phyloP scores from a whole-genome alignment of 2,113 vertebrate species.

The Gymnocephalus cernua region DNA sequence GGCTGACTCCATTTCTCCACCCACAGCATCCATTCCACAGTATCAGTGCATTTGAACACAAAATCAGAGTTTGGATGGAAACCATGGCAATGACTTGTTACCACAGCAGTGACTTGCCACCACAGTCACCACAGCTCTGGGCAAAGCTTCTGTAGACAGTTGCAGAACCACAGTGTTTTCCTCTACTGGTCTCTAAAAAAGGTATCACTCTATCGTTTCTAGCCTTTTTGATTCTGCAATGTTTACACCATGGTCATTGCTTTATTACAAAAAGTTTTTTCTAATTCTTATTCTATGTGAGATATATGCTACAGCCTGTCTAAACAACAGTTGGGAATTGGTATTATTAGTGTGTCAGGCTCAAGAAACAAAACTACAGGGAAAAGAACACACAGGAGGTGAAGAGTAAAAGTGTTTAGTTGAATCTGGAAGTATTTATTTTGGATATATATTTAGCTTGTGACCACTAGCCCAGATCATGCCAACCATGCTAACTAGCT shows the following conservation, averaged over 20 bases:
- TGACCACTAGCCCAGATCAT: slow-evolving; percentile 79
- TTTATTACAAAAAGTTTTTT: slow-evolving; percentile 43
- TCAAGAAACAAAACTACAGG: no score
- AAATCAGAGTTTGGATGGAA: slow-evolving; percentile 72
- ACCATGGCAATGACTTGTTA: slow-evolving; percentile 78
- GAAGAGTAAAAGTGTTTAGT: no score
- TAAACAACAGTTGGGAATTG: slow-evolving; percentile 76
- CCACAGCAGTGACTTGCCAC: slow-evolving; percentile 74
- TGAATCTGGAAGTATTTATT: slow-evolving; percentile 84
- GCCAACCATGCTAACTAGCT: slow-evolving; percentile 85
- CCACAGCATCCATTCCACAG: slow-evolving; percentile 72
- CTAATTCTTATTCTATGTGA: slow-evolving; percentile 44
- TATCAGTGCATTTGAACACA: slow-evolving; percentile 64
- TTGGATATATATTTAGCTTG: slow-evolving; percentile 80
- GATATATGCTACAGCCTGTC: slow-evolving; percentile 59
- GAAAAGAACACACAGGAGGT: no score
- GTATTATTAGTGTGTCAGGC: no score
- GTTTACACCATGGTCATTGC: slow-evolving; percentile 18
- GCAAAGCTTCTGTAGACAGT: slow-evolving; percentile 62
- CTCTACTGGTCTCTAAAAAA: slow-evolving; percentile 70
- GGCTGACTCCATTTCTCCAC: slow-evolving; percentile 51
- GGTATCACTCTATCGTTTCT: slow-evolving; percentile 40
- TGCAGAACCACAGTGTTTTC: slow-evolving; percentile 63
- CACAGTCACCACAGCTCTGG: slow-evolving; percentile 70
- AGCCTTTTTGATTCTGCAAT: slow-evolving; percentile 22